A percentile compares a stretch with the other conserved stretches of the same genome.
Evolutionary conservation across 2,797 vertebrate genomes (phyloP).

Genomic region (Alfaro cultratus): DNA sequence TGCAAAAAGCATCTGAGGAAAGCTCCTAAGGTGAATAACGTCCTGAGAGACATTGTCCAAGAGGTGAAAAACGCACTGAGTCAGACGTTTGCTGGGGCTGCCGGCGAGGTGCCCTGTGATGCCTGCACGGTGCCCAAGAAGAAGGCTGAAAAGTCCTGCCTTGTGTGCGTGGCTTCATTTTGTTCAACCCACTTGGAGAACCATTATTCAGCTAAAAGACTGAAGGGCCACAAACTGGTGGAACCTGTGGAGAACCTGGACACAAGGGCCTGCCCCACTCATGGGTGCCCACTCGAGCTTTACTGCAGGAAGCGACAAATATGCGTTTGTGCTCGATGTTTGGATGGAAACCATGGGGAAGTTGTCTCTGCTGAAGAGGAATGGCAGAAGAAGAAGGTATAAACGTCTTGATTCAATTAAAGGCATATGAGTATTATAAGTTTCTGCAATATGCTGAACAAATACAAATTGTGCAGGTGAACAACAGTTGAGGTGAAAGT

Average conservation of each 20-base stretch:
- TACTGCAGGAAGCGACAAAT: constrained; percentile 53
- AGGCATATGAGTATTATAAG: not conserved
- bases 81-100: not conserved
- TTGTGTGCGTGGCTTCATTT: constrained; percentile 72
- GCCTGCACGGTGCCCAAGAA: constrained; percentile 52
- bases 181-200: constrained; percentile 66
- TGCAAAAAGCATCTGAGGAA: constrained; percentile 32
- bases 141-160: constrained; percentile 74
- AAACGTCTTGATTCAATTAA: not conserved
- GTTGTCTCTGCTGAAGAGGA: constrained; percentile 65
- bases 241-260: constrained; percentile 64
- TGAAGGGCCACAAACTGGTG: constrained; percentile 76
- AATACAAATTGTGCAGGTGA: not conserved
- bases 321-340: constrained; percentile 72
- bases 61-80: not conserved
- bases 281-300: constrained; percentile 75
- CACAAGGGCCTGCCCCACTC: constrained; percentile 63
- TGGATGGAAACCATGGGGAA: constrained; percentile 43
- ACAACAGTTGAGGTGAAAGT: not conserved
- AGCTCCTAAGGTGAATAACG: constrained; percentile 37
- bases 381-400: constrained; percentile 66
- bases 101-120: constrained; percentile 68
- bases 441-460: not conserved
- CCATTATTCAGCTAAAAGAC: constrained; percentile 34
- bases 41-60: constrained; percentile 45